A percentile compares a stretch with the other conserved stretches of the same genome.
These are phyloP conservation scores for Nipponia nippon DNA, from an alignment of 2,113 vertebrate genomes.

Conservation along the genomic window DNA sequence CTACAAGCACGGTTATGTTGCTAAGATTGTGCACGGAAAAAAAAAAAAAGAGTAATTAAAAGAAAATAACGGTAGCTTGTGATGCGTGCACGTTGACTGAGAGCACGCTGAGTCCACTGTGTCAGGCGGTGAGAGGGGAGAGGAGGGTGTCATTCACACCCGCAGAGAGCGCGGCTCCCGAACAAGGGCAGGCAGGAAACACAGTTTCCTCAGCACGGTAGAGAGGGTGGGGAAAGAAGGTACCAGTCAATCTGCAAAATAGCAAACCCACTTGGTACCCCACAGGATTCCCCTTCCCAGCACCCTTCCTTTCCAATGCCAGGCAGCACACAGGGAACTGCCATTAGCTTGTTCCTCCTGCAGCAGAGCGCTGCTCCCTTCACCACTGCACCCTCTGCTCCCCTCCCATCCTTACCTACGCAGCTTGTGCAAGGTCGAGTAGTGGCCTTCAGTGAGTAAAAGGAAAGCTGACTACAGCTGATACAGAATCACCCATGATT, in stretches of 20 bases:
- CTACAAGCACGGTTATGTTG: not conserved
- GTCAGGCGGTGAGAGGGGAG: not conserved
- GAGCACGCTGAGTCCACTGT: not conserved
- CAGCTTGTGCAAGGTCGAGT: rapidly evolving
- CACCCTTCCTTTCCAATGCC: not conserved
- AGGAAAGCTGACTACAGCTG: not conserved
- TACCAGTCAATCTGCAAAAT: not conserved
- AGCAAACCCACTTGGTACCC: not conserved
- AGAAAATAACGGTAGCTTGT: not conserved
- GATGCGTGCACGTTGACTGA: not conserved
- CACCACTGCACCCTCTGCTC: not conserved
- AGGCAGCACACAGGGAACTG: not conserved
- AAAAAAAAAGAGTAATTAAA: not conserved
- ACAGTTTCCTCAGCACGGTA: not conserved
- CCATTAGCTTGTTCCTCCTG: rapidly evolving
- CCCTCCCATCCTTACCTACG: not conserved
- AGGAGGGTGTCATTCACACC: not conserved
- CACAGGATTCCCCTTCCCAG: not conserved
- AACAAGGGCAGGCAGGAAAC: not conserved
- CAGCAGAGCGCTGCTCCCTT: not conserved
- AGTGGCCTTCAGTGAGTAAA: not conserved
- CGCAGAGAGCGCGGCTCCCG: rapidly evolving
- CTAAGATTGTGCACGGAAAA: not conserved
- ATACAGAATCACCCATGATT: not conserved
- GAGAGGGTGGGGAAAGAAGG: not conserved